These are phyloP conservation scores for Apodemus speciosus DNA, from an alignment of 2,113 vertebrate species.

Conservation along the genomic window DNA sequence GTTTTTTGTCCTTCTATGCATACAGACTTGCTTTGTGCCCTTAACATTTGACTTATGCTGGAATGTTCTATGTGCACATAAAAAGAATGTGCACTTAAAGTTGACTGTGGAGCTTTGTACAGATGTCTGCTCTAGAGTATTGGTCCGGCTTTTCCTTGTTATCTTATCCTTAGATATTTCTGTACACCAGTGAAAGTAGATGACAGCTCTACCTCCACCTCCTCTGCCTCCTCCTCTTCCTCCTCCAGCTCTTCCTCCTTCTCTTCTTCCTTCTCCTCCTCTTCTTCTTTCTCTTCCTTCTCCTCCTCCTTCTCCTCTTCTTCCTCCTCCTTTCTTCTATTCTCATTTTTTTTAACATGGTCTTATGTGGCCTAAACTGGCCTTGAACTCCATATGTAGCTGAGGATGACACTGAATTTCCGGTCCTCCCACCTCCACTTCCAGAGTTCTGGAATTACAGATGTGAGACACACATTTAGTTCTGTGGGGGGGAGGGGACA, in stretches of 20 bases:
- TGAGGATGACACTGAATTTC: neutral
- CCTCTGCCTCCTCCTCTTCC: accelerated
- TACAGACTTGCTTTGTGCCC: neutral
- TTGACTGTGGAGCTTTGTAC: neutral
- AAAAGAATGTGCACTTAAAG: neutral
- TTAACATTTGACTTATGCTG: neutral
- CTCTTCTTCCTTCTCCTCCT: neutral
- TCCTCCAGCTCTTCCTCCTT: accelerated
- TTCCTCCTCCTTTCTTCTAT: neutral
- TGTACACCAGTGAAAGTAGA: neutral
- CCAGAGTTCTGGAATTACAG: neutral
- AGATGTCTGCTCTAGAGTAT: neutral
- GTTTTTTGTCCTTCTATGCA: neutral
- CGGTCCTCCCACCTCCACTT: neutral
- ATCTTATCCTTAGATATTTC: neutral
- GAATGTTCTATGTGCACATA: neutral
- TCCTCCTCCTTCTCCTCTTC: neutral
- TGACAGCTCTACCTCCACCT: neutral
- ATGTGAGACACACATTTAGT: neutral
- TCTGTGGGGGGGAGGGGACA: neutral
- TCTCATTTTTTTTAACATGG: neutral
- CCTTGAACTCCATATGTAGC: neutral
- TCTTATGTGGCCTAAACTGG: neutral
- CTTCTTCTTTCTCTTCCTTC: neutral
- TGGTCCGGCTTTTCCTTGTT: neutral